Evolutionary conservation across 2,888 invertebrate species (phyloP), one percentile per base, ranked within the genome.

Genomic region (Luperina testacea): DNA sequence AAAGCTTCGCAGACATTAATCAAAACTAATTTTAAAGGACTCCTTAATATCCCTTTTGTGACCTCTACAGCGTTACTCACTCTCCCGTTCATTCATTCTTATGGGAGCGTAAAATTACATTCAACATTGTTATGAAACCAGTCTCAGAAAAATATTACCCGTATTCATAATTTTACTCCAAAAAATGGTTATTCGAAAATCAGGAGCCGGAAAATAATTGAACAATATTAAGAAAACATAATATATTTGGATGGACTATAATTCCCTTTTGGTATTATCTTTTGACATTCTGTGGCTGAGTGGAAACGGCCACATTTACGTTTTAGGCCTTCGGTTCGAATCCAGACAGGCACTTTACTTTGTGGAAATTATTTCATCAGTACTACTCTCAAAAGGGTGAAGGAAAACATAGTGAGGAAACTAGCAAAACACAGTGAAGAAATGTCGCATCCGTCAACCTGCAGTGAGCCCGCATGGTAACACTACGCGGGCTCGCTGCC

Each of bases 31-130:
- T 78, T 79, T 63, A 53, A 59, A 77, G 74, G 69, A 70, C 76
- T 69, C 72, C 74, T 48, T 85, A 80, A 85, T 70, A 77, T 75
- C 75, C 74, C 72, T 85, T 85, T 77, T 85, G 84, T 85, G 84
- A 75, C 85, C 82, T 82, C 82, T 75, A 85, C 82, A 85, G 64
- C 42, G 85, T 75, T 24, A 72, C 72, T 85, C 76, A 85, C 80
- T 77, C 76, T 63, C 65, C 45, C 27, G 38, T 75, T 80, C 84
- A 82, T 79, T 82, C 79, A 74, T 79, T 77, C 65, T 77, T 68
- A 77, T 77, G 57, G 32, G 32, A 80, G 80, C 74, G 69, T 77
- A 77, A 80, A 85, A 84, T 79, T 82, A 82, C 11, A 51, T 79
- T 75, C 20, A 65, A 64, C 69, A 67, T 65, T 75, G 57, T 75